These are phyloP conservation scores for Nestor notabilis DNA, from an alignment of 2,113 vertebrate species.

Conservation along the genomic window DNA sequence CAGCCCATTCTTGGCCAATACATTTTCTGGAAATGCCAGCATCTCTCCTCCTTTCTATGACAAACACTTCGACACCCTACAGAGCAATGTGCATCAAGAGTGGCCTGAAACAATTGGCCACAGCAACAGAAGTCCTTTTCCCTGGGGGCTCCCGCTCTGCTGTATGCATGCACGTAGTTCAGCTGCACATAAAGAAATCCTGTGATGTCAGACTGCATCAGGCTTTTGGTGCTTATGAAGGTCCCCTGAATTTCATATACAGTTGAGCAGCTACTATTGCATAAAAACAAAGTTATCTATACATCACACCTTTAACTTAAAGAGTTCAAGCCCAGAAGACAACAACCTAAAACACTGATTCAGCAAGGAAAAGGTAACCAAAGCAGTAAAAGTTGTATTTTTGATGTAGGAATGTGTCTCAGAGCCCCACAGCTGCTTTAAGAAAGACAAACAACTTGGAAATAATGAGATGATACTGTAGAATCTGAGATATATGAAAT, in stretches of 20 bases:
- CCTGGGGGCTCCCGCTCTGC: not conserved
- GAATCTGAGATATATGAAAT: not conserved
- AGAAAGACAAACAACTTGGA: not conserved
- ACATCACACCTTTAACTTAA: not conserved
- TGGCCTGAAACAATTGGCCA: not conserved
- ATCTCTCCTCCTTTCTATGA: not conserved
- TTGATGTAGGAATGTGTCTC: not conserved
- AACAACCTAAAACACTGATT: not conserved
- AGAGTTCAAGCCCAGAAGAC: not conserved
- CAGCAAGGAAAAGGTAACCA: not conserved
- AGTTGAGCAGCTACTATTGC: not conserved
- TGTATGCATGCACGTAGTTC: fast-evolving
- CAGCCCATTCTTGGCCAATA: not conserved
- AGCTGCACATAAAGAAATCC: not conserved
- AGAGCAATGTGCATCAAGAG: not conserved
- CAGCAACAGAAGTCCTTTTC: not conserved
- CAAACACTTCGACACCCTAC: not conserved
- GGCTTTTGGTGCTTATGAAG: not conserved
- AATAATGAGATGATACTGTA: not conserved
- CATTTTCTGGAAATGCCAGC: not conserved
- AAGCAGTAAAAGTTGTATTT: not conserved
- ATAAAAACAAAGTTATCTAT: not conserved
- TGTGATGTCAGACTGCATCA: not conserved
- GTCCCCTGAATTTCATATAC: not conserved
- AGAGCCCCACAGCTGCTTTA: not conserved